Evolutionary conservation across 2,113 vertebrate species (phyloP).

Genomic region (Plectropomus leopardus): DNA sequence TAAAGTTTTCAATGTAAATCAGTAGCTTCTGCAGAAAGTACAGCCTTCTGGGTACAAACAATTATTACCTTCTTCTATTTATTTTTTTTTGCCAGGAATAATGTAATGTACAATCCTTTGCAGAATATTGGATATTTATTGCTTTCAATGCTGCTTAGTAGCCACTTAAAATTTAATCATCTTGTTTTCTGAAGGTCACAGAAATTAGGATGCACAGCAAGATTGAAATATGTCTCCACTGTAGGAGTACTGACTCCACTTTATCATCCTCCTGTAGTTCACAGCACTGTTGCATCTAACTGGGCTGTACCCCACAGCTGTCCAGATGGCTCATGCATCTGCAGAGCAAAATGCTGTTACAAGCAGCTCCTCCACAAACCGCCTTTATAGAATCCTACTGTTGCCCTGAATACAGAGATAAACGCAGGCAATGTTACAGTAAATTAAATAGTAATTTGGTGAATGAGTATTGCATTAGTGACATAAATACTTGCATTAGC

Average conservation of each 20-base stretch:
- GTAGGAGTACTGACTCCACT: not conserved
- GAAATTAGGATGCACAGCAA: slow-evolving; percentile 51
- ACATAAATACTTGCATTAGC: not conserved
- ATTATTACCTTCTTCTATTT: not conserved
- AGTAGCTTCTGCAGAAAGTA: slow-evolving; percentile 9
- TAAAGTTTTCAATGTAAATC: not conserved
- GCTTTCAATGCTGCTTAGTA: slow-evolving; percentile 32
- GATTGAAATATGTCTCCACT: slow-evolving; percentile 12
- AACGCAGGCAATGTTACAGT: slow-evolving; percentile 14
- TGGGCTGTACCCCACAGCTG: slow-evolving; percentile 29
- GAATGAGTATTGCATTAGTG: not conserved
- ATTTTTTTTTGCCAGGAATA: slow-evolving; percentile 15
- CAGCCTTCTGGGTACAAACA: not conserved
- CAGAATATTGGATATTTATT: slow-evolving; percentile 40
- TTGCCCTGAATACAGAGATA: slow-evolving; percentile 40
- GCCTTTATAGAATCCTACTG: slow-evolving; percentile 20
- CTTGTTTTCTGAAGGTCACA: slow-evolving; percentile 21
- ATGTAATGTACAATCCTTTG: slow-evolving; percentile 38
- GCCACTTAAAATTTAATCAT: slow-evolving; percentile 40
- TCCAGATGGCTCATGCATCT: slow-evolving; percentile 51
- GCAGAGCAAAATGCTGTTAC: slow-evolving; percentile 28
- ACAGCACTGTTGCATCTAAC: slow-evolving; percentile 40
- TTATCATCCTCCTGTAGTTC: slow-evolving; percentile 48
- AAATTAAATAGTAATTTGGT: slow-evolving; percentile 7
- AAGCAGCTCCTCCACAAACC: slow-evolving; percentile 21